phyloP scores from a whole-genome alignment of 2,888 invertebrate species.

The Itoplectis maculator region DNA sequence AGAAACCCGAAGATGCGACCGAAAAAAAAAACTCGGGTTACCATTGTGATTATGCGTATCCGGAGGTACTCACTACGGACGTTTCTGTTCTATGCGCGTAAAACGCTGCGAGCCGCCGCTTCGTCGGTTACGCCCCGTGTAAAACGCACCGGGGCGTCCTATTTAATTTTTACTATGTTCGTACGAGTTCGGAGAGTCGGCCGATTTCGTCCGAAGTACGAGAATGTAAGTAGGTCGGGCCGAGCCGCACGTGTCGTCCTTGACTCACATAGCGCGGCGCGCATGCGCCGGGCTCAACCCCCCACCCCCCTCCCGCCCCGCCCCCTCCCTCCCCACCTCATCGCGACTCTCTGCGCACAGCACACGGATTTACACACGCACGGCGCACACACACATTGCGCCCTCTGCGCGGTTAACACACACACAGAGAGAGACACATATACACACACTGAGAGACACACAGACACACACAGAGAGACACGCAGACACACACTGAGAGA shows the following conservation, averaged over 20 bases:
- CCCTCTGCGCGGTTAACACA: constrained; percentile 16
- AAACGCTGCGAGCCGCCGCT: too few relatives aligned
- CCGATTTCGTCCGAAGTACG: constrained; percentile 81
- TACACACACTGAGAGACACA: too few relatives aligned
- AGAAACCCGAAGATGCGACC: too few relatives aligned
- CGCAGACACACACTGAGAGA: too few relatives aligned
- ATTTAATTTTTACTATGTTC: constrained; percentile 74
- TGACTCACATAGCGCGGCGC: constrained; percentile 84
- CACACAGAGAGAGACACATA: too few relatives aligned
- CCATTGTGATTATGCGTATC: not conserved
- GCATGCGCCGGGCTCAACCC: constrained; percentile 83
- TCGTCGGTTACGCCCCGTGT: constrained; percentile 26
- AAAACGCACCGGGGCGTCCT: constrained; percentile 67
- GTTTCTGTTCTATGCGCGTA: too few relatives aligned
- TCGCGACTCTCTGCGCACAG: not conserved
- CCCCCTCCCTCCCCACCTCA: constrained; percentile 63
- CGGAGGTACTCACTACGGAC: too few relatives aligned
- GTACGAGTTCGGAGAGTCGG: constrained; percentile 79
- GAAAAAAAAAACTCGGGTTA: not conserved
- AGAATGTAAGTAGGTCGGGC: constrained; percentile 84
- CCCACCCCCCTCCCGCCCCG: too few relatives aligned
- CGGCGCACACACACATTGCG: constrained; percentile 12
- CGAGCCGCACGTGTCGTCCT: constrained; percentile 85
- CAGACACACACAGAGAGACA: too few relatives aligned
- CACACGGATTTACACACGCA: not conserved